phyloP scores from a whole-genome alignment of 2,113 vertebrate genomes.

The Caranx melampygus region DNA sequence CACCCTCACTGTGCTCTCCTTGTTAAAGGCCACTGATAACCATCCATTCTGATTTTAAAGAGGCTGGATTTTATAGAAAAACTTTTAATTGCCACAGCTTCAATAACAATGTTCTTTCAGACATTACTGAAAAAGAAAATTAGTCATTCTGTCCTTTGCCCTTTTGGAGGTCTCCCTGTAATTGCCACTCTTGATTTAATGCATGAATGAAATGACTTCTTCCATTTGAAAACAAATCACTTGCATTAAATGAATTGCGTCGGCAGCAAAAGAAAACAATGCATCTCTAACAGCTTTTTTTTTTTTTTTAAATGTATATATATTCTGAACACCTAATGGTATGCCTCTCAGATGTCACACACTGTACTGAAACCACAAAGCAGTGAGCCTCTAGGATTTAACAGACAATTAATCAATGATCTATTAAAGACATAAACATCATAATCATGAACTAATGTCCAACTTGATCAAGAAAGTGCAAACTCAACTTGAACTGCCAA shows the following conservation, averaged over 20 bases:
- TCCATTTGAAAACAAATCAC: neutral
- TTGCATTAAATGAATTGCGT: neutral
- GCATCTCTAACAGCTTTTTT: neutral
- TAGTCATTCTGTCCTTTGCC: neutral
- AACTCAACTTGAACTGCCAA: neutral
- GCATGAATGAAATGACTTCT: neutral
- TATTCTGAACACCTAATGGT: neutral
- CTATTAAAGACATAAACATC: neutral
- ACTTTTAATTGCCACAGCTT: neutral
- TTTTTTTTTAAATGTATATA: neutral
- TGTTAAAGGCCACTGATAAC: slow-evolving; percentile 44
- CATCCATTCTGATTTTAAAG: slow-evolving; percentile 22
- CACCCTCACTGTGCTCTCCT: slow-evolving; percentile 42
- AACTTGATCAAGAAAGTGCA: neutral
- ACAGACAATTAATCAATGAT: neutral
- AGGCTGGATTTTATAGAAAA: slow-evolving; percentile 32
- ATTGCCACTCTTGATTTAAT: neutral
- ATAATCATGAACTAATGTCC: neutral
- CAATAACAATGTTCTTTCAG: neutral
- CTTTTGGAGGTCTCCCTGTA: neutral
- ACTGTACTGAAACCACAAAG: neutral
- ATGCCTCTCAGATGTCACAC: neutral
- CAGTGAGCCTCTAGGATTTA: neutral
- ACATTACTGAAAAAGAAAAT: neutral
- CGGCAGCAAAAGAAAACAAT: neutral